Base-by-base conservation (phyloP, 2,888 invertebrate species). In the Watsonalla binaria region DNA sequence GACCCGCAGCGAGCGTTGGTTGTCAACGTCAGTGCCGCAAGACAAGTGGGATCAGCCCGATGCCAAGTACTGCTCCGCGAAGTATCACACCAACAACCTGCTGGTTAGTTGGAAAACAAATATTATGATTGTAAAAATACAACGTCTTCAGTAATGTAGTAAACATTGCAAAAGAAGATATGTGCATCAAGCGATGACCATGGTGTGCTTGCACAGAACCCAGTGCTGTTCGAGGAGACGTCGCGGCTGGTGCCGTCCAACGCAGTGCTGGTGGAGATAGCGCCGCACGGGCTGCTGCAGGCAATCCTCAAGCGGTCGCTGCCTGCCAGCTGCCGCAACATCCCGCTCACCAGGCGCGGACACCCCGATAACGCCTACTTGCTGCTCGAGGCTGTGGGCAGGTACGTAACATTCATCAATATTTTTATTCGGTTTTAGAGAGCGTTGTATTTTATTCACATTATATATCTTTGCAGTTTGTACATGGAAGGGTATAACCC, bases 1-100 rank as follows among this genome's bases (percentile, higher is more conserved):
- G 66, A 80, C 81, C 0, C 91, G 97, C 37, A 94, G 94, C 1
- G 63, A 86, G 0, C 93, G 94, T 58, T 98, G 98, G 98, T 79
- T 97, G 6, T 96, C 96, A 52, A 94, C 96, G 0, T 97, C 97
- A 4, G 93, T 96, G 2, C 94, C 95, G 1, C 78, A 84, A 58
- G 80, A 79, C 0, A 66, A 63, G 35, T 84, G 82, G 83, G 54
- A 70, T 0, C 67, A 78, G 34, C 61, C 68, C 0, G 14, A 47
- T 0, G 82, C 82, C 0, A 88, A 92, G 64, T 86, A 91, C 24
- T 94, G 94, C 2, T 96, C 96, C 0, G 95, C 97, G 0, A 96
- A 96, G 62, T 98, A 98, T 74, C 96, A 96, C 70, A 94, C 95
- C 0, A 96, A 97, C 75, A 97, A 97, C 77, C 87, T 96, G 47